A percentile compares a stretch with the other conserved stretches of the same genome.
Evolutionary conservation across 2,797 vertebrate genomes (phyloP).

Genomic region (Malacoraja senta): DNA sequence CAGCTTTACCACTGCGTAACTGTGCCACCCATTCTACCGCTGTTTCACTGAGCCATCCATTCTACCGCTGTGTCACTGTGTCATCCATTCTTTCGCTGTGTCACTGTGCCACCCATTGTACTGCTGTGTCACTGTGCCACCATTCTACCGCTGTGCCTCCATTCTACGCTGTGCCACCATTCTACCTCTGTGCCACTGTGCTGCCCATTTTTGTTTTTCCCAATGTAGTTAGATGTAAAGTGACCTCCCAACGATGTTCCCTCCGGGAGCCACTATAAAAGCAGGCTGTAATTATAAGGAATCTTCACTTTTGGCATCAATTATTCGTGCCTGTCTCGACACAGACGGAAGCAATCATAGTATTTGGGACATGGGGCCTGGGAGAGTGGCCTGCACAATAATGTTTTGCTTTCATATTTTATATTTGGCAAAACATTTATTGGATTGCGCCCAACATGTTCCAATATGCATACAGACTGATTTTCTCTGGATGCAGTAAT

Average conservation of each 20-base stretch:
- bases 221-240: slow-evolving; percentile 2
- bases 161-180: no score
- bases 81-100: no score
- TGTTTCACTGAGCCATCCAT: no score
- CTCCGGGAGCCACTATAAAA: slow-evolving; percentile 18
- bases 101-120: no score
- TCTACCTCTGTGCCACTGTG: no score
- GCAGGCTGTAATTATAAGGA: neutral
- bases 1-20: no score
- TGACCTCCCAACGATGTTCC: neutral
- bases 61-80: no score
- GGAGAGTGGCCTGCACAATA: neutral
- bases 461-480: neutral
- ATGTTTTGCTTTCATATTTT: neutral
- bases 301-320: slow-evolving; percentile 22
- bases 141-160: no score
- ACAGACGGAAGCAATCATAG: neutral
- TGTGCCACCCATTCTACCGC: no score
- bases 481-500: neutral
- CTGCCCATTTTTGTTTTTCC: neutral
- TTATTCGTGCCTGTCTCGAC: neutral
- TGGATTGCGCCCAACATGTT: neutral
- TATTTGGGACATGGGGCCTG: neutral
- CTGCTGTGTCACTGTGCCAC: no score
- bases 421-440: slow-evolving; percentile 11